Evolutionary conservation across 1,140 invertebrate species (phyloP), one percentile per base, ranked within the genome.

Genomic region (Neomicropteryx cornuta): DNA sequence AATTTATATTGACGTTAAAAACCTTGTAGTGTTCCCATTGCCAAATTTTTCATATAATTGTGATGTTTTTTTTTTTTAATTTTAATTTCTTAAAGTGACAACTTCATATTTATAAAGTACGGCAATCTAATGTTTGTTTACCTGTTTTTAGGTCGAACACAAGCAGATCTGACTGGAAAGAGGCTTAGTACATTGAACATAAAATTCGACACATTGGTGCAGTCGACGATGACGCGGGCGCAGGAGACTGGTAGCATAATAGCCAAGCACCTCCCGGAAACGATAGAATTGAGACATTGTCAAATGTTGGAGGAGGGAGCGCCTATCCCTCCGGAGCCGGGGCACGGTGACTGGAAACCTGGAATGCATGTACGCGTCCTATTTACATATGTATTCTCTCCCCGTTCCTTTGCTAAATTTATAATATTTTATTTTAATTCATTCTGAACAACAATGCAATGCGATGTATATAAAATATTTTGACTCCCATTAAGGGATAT

Each of bases 241-340:
- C 79, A 81, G 46, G 87, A 98, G 64, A 98, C 95, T 4, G 86
- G 86, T 0, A 66, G 75, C 13, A 79, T 96, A 11, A 94, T 97
- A 48, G 64, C 75, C 31, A 71, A 75, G 51, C 75, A 74, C 53
- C 57, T 87, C 35, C 60, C 71, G 5, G 55, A 71, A 42, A 51
- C 80, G 31, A 60, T 73, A 14, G 62, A 77, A 20, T 52, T 64
- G 3, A 66, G 74, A 35, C 69, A 81, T 45, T 81, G 79, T 53
- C 73, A 82, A 41, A 67, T 95, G 27, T 58, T 97, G n/a, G 77
- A 89, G 52, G 93, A 97, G 66, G 97, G 96, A 5, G 86, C 89
- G 1, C 96, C 96, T 0, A 81, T 93, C 50, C 91, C 91, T 5
- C 92, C 92, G 0, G 94, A 98, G 52, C 96, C 96, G 2, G 83